Conservation (phyloP, 2,113 vertebrate species). For the Menidia beryllina region DNA sequence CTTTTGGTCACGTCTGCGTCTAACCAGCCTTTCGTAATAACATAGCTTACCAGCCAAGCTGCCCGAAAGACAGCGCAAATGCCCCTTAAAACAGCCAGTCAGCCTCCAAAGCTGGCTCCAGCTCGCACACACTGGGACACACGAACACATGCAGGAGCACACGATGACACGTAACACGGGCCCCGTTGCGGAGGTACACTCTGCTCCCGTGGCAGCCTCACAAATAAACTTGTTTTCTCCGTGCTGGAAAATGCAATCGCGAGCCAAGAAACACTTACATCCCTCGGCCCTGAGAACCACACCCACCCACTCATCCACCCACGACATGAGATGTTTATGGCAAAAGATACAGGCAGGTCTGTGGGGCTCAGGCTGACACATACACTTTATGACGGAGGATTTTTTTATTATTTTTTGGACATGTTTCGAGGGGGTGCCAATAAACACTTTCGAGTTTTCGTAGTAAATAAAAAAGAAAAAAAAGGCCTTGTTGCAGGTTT, state of each 20-base stretch:
- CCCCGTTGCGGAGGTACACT: constrained; percentile 72
- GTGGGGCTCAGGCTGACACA: constrained; percentile 11
- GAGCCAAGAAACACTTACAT: constrained; percentile 50
- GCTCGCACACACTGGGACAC: constrained; percentile 21
- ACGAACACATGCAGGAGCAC: constrained; percentile 18
- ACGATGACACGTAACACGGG: constrained; percentile 23
- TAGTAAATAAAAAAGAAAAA: constrained; percentile 5
- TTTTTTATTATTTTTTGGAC: constrained; percentile 15
- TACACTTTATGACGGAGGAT: neutral
- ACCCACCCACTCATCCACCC: constrained; percentile 55
- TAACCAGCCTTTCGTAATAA: constrained; percentile 47
- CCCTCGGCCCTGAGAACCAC: constrained; percentile 39
- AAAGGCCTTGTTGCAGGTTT: neutral
- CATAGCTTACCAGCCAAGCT: constrained; percentile 50
- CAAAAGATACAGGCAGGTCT: constrained; percentile 57
- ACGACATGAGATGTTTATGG: constrained; percentile 60
- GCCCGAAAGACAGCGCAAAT: constrained; percentile 47
- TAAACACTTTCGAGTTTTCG: neutral
- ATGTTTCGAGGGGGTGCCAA: constrained; percentile 22
- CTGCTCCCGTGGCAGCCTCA: constrained; percentile 66
- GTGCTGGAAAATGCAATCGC: constrained; percentile 71
- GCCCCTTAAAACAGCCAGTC: constrained; percentile 34
- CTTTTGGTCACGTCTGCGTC: constrained; percentile 17
- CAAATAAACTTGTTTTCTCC: constrained; percentile 80
- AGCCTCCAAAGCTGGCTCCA: constrained; percentile 24